Evolutionary conservation across 2,113 vertebrate species (phyloP).

Genomic region (Salvelinus sp.): DNA sequence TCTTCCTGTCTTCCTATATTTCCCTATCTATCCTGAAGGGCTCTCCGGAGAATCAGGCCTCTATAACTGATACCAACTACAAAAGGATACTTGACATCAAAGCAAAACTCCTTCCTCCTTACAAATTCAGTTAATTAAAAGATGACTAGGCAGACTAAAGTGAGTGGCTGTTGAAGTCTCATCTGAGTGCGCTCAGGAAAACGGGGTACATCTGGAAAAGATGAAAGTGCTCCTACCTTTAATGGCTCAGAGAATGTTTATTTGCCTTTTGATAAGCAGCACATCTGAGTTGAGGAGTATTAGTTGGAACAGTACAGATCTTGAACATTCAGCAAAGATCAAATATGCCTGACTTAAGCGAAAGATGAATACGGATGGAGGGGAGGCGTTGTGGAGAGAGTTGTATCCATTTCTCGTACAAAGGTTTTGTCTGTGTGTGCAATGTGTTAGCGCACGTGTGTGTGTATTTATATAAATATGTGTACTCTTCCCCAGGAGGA

Average conservation of each 20-base stretch:
- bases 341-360: background rate
- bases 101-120: conserved; percentile 44
- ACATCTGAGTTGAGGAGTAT: conserved; percentile 3
- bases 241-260: conserved; percentile 53
- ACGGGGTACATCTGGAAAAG: conserved; percentile 58
- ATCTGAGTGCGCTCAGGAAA: conserved; percentile 30
- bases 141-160: conserved; percentile 61
- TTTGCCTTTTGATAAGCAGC: conserved; percentile 15
- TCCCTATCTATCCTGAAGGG: conserved; percentile 18
- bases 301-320: conserved; percentile 16
- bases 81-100: conserved; percentile 62
- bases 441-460: background rate
- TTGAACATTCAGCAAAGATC: background rate
- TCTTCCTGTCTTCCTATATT: conserved; percentile 17
- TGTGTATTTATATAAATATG: background rate
- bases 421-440: background rate
- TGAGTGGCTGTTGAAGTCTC: conserved; percentile 53
- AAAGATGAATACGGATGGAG: background rate
- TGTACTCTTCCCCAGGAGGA: conserved; percentile 76
- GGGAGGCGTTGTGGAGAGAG: background rate
- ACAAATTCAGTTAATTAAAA: conserved; percentile 68
- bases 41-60: conserved; percentile 31
- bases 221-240: conserved; percentile 19
- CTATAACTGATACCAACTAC: conserved; percentile 52
- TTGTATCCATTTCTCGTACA: background rate